A percentile compares a stretch with the other conserved stretches of the same genome.
Conservation (phyloP, 2,113 vertebrate genomes). For the Eira barbara region DNA sequence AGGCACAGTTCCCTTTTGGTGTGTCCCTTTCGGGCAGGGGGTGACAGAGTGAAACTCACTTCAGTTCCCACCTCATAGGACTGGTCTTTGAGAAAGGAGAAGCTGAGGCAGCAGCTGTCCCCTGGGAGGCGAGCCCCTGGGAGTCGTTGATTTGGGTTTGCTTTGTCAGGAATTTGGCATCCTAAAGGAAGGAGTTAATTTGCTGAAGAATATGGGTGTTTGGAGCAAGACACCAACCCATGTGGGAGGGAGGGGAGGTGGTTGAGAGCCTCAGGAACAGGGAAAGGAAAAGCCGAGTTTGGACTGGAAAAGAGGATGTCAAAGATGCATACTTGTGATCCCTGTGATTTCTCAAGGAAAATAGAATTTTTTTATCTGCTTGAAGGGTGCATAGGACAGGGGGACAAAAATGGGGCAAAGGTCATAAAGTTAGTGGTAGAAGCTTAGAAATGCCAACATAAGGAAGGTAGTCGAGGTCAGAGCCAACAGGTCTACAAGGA, state of each 20-base stretch:
- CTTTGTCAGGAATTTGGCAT: neutral
- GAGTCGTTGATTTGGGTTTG: neutral
- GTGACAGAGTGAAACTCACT: neutral
- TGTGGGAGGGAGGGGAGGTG: neutral
- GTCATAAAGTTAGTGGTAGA: neutral
- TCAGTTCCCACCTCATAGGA: neutral
- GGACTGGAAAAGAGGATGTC: too few relatives aligned
- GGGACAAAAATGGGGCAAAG: neutral
- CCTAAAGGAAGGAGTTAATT: neutral
- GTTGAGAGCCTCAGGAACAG: neutral
- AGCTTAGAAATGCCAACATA: neutral
- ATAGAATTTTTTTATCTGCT: neutral
- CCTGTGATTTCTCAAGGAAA: neutral
- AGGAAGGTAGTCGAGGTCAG: neutral
- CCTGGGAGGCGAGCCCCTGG: neutral
- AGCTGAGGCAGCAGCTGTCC: neutral
- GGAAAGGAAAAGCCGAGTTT: fast-evolving
- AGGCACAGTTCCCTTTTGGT: neutral
- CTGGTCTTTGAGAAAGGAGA: neutral
- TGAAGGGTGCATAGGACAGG: neutral
- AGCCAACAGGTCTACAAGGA: neutral
- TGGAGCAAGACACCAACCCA: neutral
- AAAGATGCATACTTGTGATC: too few relatives aligned
- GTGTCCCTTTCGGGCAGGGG: neutral
- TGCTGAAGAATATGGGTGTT: neutral